Evolutionary conservation across 1,140 invertebrate species (phyloP).

Genomic region (Tetramorium parvispinum): DNA sequence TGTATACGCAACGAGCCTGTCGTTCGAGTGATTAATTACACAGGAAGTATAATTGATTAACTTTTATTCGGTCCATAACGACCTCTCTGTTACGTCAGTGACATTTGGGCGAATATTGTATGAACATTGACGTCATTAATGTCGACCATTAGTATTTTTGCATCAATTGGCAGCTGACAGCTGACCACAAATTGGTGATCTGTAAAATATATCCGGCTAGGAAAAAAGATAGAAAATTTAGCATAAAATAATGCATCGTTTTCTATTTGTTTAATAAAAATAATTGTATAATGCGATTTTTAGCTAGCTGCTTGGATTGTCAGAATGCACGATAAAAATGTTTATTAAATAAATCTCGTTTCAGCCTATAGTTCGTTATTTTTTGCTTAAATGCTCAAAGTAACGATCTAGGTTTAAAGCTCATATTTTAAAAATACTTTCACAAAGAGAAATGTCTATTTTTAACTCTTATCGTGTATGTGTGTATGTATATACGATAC

Average conservation of each 20-base stretch:
- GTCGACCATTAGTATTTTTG: background rate
- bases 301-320: background rate
- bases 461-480: constrained; percentile 16
- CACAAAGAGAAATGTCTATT: constrained; percentile 31
- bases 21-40: constrained; percentile 12
- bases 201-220: background rate
- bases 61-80: background rate
- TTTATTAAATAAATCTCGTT: background rate
- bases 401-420: constrained; percentile 32
- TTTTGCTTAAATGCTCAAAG: constrained; percentile 40
- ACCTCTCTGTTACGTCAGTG: background rate
- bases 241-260: background rate
- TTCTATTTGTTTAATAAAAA: background rate
- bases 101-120: constrained; percentile 15
- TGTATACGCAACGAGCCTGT: background rate
- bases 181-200: background rate
- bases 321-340: background rate
- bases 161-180: constrained; percentile 5
- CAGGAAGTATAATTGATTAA: background rate
- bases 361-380: constrained; percentile 9
- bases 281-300: background rate
- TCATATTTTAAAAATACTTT: constrained; percentile 50
- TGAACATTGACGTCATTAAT: constrained; percentile 13
- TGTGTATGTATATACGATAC: background rate
- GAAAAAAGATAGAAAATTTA: background rate